Evolutionary conservation across 2,797 vertebrate species (phyloP).

Genomic region (Uromys caudimaculatus): DNA sequence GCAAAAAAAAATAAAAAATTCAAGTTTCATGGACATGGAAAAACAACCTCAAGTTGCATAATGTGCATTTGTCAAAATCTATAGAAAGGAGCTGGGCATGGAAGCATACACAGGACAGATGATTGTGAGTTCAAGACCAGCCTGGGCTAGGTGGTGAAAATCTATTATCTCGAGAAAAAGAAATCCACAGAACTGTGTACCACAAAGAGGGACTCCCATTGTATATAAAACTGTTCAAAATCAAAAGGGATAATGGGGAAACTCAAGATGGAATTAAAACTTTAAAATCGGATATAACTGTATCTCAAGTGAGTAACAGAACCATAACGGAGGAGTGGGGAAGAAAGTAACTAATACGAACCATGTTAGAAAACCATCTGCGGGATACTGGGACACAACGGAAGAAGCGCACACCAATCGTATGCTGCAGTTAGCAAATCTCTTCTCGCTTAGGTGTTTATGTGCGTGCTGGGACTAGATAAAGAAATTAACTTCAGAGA

Average conservation of each 20-base stretch:
- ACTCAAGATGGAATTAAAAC: conserved; percentile 27
- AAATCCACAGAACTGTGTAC: conserved; percentile 10
- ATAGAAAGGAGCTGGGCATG: neutral
- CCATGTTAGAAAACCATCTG: neutral
- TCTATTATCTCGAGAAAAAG: neutral
- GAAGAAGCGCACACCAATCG: neutral
- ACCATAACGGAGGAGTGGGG: neutral
- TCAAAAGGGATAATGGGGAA: neutral
- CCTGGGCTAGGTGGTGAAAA: neutral
- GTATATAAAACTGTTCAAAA: neutral
- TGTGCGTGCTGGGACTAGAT: neutral
- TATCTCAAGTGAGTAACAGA: conserved; percentile 10
- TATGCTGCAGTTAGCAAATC: neutral
- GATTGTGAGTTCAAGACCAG: neutral
- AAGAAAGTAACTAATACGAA: neutral
- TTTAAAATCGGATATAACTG: neutral
- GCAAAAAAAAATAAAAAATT: conserved; percentile 20
- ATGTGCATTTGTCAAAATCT: neutral
- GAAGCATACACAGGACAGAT: neutral
- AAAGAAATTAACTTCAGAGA: neutral
- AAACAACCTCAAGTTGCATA: conserved; percentile 4
- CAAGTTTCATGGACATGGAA: conserved; percentile 17
- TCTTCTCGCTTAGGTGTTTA: neutral
- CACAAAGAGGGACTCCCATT: neutral
- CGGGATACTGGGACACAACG: neutral